These are phyloP conservation scores for Choloepus didactylus DNA, from an alignment of 2,797 vertebrate genomes.

Conservation along the genomic window DNA sequence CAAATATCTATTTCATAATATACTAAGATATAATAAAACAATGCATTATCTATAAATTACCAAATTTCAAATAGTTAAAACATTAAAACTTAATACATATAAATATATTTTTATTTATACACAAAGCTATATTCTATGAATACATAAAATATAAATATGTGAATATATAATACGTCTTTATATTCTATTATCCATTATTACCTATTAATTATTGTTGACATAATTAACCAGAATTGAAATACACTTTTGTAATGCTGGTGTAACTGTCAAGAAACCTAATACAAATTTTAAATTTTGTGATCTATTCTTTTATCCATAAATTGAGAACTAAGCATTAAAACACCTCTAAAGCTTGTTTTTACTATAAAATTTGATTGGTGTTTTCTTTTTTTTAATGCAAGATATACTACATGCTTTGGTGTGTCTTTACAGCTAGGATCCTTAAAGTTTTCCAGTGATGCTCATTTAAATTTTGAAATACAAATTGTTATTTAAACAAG, in stretches of 20 bases:
- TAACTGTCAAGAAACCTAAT: background rate
- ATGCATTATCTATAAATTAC: background rate
- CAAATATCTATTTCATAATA: background rate
- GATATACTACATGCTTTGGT: background rate
- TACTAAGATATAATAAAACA: background rate
- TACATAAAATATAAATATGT: background rate
- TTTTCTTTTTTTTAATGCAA: background rate
- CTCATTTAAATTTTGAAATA: conserved; percentile 15
- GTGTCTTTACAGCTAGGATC: background rate
- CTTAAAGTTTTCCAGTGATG: background rate
- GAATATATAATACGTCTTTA: background rate
- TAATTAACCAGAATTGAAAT: background rate
- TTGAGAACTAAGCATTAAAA: background rate
- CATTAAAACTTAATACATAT: background rate
- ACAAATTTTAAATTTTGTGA: background rate
- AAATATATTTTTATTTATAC: background rate
- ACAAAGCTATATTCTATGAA: background rate
- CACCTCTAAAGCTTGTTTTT: background rate
- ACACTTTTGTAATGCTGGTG: background rate
- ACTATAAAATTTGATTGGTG: background rate
- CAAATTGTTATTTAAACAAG: background rate
- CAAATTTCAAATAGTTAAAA: background rate
- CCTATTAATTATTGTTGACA: background rate
- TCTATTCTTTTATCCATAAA: background rate
- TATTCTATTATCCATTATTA: background rate